Conservation (phyloP, 2,888 invertebrate genomes). For the Sinhomidia bicolor region DNA sequence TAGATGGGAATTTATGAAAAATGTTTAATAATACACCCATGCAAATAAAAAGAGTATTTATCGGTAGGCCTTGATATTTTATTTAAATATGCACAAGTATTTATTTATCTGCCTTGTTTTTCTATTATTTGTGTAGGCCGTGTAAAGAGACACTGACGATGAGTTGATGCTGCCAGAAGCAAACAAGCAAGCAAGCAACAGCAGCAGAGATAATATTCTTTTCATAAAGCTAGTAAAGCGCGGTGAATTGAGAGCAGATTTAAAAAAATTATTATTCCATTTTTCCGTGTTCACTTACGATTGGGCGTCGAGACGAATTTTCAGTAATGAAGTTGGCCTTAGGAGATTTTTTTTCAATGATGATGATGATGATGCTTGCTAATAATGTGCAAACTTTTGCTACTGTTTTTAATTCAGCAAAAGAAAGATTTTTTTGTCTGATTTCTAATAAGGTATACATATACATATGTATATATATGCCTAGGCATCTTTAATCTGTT, state of each 20-base stretch:
- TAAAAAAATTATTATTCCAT: slow-evolving; percentile 31
- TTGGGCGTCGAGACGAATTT: slow-evolving; percentile 11
- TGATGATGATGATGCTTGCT: neutral
- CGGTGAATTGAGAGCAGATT: slow-evolving; percentile 52
- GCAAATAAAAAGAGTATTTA: too few relatives aligned
- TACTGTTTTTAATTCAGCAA: neutral
- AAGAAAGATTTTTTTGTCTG: too few relatives aligned
- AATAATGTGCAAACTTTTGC: neutral
- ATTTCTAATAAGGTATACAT: too few relatives aligned
- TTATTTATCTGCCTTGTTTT: too few relatives aligned
- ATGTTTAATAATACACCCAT: too few relatives aligned
- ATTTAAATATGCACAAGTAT: too few relatives aligned
- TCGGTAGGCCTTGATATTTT: too few relatives aligned
- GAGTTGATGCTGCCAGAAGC: slow-evolving; percentile 48
- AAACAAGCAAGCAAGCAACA: too few relatives aligned
- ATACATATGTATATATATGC: neutral
- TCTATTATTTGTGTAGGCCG: too few relatives aligned
- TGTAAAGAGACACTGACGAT: too few relatives aligned
- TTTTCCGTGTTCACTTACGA: slow-evolving; percentile 8
- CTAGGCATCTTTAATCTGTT: neutral
- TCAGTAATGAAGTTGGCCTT: slow-evolving; percentile 42
- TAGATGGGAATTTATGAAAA: too few relatives aligned
- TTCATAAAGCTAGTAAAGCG: slow-evolving; percentile 56
- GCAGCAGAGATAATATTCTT: slow-evolving; percentile 58
- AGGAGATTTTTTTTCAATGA: neutral